Conservation (phyloP, 1,140 invertebrate species). For the Gonatopus flavifemur region DNA sequence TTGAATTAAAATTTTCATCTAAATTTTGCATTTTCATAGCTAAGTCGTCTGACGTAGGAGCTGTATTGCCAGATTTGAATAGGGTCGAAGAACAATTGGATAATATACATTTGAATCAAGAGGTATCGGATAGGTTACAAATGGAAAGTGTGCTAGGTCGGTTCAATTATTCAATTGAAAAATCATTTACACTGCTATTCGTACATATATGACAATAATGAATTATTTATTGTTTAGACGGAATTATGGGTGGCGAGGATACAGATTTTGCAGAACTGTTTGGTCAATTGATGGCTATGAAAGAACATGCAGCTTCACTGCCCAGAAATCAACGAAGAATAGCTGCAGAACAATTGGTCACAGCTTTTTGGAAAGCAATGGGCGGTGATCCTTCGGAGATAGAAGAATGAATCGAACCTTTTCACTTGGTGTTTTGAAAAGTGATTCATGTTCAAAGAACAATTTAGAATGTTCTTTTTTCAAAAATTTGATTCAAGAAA, state of each 20-base stretch:
- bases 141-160: conserved; percentile 48
- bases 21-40: conserved; percentile 13
- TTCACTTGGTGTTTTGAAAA: no score
- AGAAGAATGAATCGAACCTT: conserved; percentile 38
- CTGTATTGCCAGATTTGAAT: conserved; percentile 28
- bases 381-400: conserved; percentile 76
- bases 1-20: neutral
- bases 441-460: no score
- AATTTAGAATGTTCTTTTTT: no score
- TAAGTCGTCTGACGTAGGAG: conserved; percentile 12
- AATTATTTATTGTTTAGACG: conserved; percentile 41
- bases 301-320: conserved; percentile 68
- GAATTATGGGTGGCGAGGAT: conserved; percentile 54
- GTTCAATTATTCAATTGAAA: conserved; percentile 1
- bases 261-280: conserved; percentile 68
- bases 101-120: conserved; percentile 39
- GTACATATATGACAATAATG: neutral
- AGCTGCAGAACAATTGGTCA: conserved; percentile 76
- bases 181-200: neutral
- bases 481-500: no score
- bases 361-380: conserved; percentile 78
- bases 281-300: conserved; percentile 66
- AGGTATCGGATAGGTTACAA: conserved; percentile 35
- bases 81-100: conserved; percentile 46
- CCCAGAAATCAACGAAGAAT: conserved; percentile 66